A percentile compares a stretch with the other conserved stretches of the same genome.
phyloP scores from a whole-genome alignment of 1,140 invertebrate genomes.

The Apis florea region DNA sequence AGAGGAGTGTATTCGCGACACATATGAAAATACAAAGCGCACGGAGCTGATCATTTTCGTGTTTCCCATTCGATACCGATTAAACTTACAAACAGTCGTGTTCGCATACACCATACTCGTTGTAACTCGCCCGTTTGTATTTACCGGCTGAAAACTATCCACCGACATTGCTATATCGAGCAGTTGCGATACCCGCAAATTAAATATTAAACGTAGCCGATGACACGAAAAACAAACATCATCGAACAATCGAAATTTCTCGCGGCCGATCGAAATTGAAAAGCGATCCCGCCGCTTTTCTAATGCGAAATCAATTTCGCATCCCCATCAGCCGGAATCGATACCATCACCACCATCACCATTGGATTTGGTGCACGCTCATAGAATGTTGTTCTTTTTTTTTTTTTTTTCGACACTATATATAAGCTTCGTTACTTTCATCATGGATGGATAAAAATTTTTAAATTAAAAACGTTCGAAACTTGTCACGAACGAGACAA shows the following conservation, averaged over 20 bases:
- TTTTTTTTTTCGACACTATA: background rate
- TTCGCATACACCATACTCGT: background rate
- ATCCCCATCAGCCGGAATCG: slow-evolving; percentile 3
- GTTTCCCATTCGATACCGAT: background rate
- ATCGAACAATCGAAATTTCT: background rate
- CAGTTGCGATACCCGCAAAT: slow-evolving; percentile 1
- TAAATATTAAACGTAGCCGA: slow-evolving; percentile 33
- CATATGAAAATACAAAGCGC: background rate
- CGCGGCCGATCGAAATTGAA: background rate
- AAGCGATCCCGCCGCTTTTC: slow-evolving; percentile 10
- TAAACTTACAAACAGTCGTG: background rate
- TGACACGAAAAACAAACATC: slow-evolving; percentile 31
- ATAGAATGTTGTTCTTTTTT: background rate
- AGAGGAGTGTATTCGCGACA: too few relatives aligned
- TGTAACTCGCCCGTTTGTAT: background rate
- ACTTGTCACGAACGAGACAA: background rate
- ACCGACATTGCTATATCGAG: background rate
- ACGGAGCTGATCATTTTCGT: background rate
- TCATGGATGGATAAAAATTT: slow-evolving; percentile 9
- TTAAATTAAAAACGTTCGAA: slow-evolving; percentile 17
- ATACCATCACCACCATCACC: slow-evolving; percentile 8
- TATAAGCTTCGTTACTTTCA: slow-evolving; percentile 15
- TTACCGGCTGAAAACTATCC: slow-evolving; percentile 17
- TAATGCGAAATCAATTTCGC: slow-evolving; percentile 35
- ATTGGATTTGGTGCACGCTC: slow-evolving; percentile 1